phyloP scores from a whole-genome alignment of 2,797 vertebrate genomes.

The Micrastur ruficollis region DNA sequence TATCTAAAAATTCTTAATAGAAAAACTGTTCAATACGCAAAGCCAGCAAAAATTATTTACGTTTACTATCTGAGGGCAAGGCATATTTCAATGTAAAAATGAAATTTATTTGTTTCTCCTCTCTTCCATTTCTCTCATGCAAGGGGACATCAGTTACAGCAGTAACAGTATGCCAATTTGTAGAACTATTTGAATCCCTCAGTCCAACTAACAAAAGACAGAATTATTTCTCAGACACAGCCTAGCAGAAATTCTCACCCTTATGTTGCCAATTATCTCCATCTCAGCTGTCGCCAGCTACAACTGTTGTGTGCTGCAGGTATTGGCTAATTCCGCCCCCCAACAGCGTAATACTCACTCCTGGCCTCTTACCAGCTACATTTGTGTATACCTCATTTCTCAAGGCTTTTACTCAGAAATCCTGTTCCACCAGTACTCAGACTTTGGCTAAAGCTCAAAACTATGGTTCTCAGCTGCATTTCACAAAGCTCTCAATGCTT shows the following conservation, averaged over 20 bases:
- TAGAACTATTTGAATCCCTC: background rate
- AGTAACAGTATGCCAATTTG: background rate
- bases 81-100: background rate
- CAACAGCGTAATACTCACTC: background rate
- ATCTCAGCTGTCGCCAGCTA: background rate
- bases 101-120: background rate
- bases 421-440: background rate
- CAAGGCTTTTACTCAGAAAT: background rate
- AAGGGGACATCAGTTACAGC: background rate
- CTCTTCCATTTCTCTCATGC: background rate
- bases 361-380: background rate
- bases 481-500: background rate
- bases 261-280: background rate
- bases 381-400: background rate
- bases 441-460: conserved; percentile 18
- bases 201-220: background rate
- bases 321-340: background rate
- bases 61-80: background rate
- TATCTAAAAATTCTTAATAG: background rate
- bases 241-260: background rate
- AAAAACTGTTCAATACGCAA: background rate
- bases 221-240: background rate
- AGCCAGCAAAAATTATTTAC: background rate
- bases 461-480: background rate
- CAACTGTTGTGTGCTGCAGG: background rate